Evolutionary conservation across 2,888 invertebrate species (phyloP).

Genomic region (Platycheirus rosarum): DNA sequence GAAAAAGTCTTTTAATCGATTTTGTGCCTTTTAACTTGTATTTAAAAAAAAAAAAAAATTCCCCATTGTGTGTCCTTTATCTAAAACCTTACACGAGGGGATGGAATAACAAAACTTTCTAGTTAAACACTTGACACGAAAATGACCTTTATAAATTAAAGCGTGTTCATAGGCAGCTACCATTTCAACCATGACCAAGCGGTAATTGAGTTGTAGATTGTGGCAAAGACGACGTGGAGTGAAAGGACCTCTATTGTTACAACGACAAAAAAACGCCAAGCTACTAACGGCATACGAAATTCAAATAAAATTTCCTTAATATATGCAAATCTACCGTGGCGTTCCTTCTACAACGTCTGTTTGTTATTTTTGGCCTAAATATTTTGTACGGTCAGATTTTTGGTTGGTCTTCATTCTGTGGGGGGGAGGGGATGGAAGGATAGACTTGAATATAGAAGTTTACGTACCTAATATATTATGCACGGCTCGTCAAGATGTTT

Average conservation of each 20-base stretch:
- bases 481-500: neutral
- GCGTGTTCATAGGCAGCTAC: too few species aligned
- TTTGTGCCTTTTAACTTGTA: too few species aligned
- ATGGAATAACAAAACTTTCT: too few species aligned
- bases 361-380: neutral
- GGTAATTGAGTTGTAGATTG: neutral
- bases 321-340: conserved; percentile 49
- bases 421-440: neutral
- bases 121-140: too few species aligned
- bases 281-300: conserved; percentile 24
- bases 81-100: neutral
- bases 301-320: conserved; percentile 57
- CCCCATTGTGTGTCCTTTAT: conserved; percentile 1
- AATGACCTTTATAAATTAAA: too few species aligned
- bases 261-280: neutral
- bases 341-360: neutral
- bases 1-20: too few species aligned
- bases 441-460: neutral
- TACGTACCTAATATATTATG: neutral
- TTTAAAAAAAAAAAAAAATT: too few species aligned
- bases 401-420: neutral
- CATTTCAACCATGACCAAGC: neutral
- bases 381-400: neutral
- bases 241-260: neutral
- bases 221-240: too few species aligned